Percentiles rank a stretch among this genome's conserved stretches.
Conservation (phyloP, 2,113 vertebrate genomes). For the Origma solitaria region DNA sequence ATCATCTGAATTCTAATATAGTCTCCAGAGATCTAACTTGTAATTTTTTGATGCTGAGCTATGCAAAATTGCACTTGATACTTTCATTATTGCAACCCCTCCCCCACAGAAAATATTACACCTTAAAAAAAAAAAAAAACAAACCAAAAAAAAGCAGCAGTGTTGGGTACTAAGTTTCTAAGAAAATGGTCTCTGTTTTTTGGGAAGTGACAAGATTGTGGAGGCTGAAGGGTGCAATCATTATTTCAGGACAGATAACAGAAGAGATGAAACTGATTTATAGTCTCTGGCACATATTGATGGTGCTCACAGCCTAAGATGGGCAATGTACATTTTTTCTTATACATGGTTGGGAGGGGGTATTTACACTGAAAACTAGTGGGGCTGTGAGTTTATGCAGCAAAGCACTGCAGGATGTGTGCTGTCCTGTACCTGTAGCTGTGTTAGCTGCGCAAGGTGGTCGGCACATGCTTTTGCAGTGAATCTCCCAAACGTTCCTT, state of each 20-base stretch:
- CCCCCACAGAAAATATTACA: neutral
- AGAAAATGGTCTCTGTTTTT: neutral
- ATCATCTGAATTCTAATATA: neutral
- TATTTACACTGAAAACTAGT: neutral
- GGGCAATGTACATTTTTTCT: neutral
- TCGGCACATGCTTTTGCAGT: neutral
- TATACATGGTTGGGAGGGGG: accelerated
- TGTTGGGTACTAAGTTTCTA: accelerated
- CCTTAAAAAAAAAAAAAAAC: neutral
- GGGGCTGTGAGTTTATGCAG: neutral
- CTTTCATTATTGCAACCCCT: neutral
- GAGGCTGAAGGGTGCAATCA: neutral
- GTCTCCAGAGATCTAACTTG: neutral
- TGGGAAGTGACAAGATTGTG: neutral
- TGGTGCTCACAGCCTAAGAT: neutral
- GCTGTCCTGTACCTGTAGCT: neutral
- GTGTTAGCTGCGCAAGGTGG: neutral
- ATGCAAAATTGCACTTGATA: neutral
- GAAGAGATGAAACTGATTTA: neutral
- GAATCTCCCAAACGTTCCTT: neutral
- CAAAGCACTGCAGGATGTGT: neutral
- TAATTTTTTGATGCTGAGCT: neutral
- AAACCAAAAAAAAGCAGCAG: too few relatives aligned
- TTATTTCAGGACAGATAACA: neutral
- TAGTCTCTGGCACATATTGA: neutral